Evolutionary conservation across 2,113 vertebrate genomes (phyloP).

Genomic region (Aspiorhynchus laticeps): DNA sequence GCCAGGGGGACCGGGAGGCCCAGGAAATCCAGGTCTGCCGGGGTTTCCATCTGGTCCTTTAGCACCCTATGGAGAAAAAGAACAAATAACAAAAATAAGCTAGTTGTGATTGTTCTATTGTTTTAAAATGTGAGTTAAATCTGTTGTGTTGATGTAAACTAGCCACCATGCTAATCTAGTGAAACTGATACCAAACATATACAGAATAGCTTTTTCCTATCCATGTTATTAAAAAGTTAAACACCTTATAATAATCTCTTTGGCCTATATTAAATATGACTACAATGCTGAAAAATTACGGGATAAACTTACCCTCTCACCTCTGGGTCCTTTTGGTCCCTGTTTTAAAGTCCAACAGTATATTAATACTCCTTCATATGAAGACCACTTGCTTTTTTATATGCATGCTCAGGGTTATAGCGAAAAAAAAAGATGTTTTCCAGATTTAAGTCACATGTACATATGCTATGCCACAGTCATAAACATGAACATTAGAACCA

Average conservation of each 20-base stretch:
- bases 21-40: constrained; percentile 83
- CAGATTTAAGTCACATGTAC: not conserved
- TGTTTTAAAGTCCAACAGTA: constrained; percentile 6
- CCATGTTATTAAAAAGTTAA: not conserved
- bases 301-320: constrained; percentile 88
- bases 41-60: constrained; percentile 87
- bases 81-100: not conserved
- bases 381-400: not conserved
- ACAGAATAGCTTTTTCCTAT: not conserved
- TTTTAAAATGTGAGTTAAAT: not conserved
- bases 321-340: constrained; percentile 92
- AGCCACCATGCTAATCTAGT: not conserved
- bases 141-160: not conserved
- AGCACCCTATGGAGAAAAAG: constrained; percentile 78
- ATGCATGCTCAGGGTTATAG: not conserved
- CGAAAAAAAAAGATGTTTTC: not conserved
- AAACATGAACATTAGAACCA: constrained; percentile 48
- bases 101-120: not conserved
- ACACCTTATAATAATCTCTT: not conserved
- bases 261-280: not conserved
- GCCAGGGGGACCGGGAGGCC: constrained; percentile 84
- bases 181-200: not conserved
- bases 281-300: not conserved
- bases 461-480: constrained; percentile 43
- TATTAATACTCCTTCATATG: not conserved